Conservation (phyloP, 2,113 vertebrate species). For the western clawed frog (Xenopus tropicalis) region UCB_Xtro_10.0 CM004446.2:104650001-104650500, state of each 20-base stretch:
- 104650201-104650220: conserved; percentile 1
- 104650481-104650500: not conserved
- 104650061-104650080: not conserved
- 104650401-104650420: conserved; percentile 4
- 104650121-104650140: conserved; percentile 18
- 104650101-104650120: conserved; percentile 1
- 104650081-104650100: not conserved
- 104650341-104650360: conserved; percentile 18
- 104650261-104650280: conserved; percentile 24
- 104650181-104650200: conserved; percentile 7
- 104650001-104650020: too few relatives aligned
- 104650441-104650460: too few relatives aligned
- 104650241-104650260: conserved; percentile 18
- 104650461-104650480: too few relatives aligned
- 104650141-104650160: not conserved
- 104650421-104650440: not conserved
- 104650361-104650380: conserved; percentile 47
- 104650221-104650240: not conserved
- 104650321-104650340: conserved; percentile 20
- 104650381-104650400: conserved; percentile 29
- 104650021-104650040: not conserved
- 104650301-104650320: conserved; percentile 30
- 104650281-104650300: conserved; percentile 28
- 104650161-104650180: not conserved
- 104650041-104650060: too few relatives aligned